Conservation (phyloP, 2,797 vertebrate species). For the Brachyrhaphis roseni region DNA sequence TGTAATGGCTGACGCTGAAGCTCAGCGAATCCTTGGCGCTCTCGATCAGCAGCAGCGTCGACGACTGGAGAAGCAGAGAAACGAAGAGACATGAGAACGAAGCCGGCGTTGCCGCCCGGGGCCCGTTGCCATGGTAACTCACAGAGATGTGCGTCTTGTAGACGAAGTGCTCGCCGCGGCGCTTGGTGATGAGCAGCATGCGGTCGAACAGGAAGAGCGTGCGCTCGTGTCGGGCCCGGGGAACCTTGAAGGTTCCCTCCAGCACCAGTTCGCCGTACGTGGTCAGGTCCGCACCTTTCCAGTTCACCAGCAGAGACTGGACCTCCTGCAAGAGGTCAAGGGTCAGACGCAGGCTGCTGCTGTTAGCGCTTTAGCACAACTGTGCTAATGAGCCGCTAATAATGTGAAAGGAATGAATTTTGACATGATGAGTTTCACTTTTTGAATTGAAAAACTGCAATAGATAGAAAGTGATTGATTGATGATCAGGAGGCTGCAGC, state of each 20-base stretch:
- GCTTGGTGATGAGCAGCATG: conserved; percentile 90
- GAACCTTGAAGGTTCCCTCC: conserved; percentile 91
- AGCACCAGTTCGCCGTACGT: conserved; percentile 92
- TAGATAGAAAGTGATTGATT: not conserved
- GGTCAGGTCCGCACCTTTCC: conserved; percentile 92
- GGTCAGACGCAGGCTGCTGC: not conserved
- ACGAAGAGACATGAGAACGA: not conserved
- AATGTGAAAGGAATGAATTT: too few relatives aligned
- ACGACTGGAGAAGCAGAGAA: conserved; percentile 78
- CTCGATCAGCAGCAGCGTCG: conserved; percentile 92
- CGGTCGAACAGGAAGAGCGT: conserved; percentile 94
- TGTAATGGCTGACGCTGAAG: conserved; percentile 94
- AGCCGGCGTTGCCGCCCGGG: not conserved
- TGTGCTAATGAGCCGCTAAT: too few relatives aligned
- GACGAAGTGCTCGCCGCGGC: conserved; percentile 87
- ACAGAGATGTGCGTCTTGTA: conserved; percentile 93
- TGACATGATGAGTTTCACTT: too few relatives aligned
- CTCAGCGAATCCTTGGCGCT: conserved; percentile 90
- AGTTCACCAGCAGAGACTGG: conserved; percentile 92
- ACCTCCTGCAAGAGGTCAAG: conserved; percentile 83
- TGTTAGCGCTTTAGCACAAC: too few relatives aligned
- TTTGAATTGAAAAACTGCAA: too few relatives aligned
- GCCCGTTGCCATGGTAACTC: conserved; percentile 24
- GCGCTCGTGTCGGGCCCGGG: conserved; percentile 87
- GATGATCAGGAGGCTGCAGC: not conserved